These are phyloP conservation scores for Agelastica alni DNA, from an alignment of 2,888 invertebrate species.

Conservation along the genomic window DNA sequence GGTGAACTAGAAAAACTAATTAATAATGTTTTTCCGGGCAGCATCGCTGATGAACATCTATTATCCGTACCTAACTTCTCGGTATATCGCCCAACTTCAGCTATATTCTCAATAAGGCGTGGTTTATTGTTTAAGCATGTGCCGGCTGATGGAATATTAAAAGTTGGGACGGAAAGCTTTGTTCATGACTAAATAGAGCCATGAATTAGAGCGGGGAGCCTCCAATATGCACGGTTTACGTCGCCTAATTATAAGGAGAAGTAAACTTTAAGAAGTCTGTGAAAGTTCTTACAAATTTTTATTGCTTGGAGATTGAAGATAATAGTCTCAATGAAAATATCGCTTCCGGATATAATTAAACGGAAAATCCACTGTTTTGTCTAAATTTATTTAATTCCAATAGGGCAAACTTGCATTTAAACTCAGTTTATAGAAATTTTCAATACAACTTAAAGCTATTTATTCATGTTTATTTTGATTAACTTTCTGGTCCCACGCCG, in stretches of 20 bases:
- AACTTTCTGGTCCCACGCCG: too few relatives aligned
- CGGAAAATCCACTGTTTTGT: slow-evolving; percentile 10
- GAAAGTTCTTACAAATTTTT: slow-evolving; percentile 22
- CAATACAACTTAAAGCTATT: too few relatives aligned
- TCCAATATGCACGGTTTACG: slow-evolving; percentile 28
- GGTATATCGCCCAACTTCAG: slow-evolving; percentile 33
- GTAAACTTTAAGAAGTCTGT: slow-evolving; percentile 23
- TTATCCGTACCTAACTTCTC: slow-evolving; percentile 30
- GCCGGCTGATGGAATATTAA: slow-evolving; percentile 30
- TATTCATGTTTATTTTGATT: too few relatives aligned
- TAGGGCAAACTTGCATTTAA: too few relatives aligned
- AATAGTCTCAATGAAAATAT: slow-evolving; percentile 15
- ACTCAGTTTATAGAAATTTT: too few relatives aligned
- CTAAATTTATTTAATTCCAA: background rate
- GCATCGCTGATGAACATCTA: slow-evolving; percentile 29
- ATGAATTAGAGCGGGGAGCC: slow-evolving; percentile 31
- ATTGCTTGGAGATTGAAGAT: slow-evolving; percentile 24
- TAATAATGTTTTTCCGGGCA: slow-evolving; percentile 14
- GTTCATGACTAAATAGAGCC: slow-evolving; percentile 34
- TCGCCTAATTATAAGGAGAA: slow-evolving; percentile 30
- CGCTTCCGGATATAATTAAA: slow-evolving; percentile 13
- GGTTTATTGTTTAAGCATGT: slow-evolving; percentile 36
- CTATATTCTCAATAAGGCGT: slow-evolving; percentile 35
- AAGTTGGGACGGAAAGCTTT: slow-evolving; percentile 30
- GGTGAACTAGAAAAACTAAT: slow-evolving; percentile 15